Conservation (phyloP, 2,113 vertebrate genomes). For the Anoura caudifer region DNA sequence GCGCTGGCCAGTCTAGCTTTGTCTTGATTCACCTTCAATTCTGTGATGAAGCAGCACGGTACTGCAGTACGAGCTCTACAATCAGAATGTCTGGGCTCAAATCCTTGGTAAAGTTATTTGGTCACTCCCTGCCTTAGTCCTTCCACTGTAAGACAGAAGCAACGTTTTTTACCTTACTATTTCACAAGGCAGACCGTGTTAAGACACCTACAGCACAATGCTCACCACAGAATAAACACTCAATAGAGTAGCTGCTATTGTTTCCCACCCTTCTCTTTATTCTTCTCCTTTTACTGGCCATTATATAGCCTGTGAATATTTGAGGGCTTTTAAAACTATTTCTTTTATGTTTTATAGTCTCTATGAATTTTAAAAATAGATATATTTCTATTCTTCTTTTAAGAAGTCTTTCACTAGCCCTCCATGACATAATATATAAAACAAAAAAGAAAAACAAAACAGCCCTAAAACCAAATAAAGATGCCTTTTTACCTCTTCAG, state of each 20-base stretch:
- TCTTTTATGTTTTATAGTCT: not conserved
- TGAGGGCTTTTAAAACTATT: not conserved
- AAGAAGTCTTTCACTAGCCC: not conserved
- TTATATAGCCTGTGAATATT: not conserved
- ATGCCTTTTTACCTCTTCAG: not conserved
- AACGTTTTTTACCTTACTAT: not conserved
- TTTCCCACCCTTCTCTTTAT: not conserved
- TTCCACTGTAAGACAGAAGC: not conserved
- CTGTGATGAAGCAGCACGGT: not conserved
- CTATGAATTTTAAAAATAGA: not conserved
- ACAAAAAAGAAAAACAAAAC: not conserved
- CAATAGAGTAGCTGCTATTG: not conserved
- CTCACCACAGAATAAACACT: not conserved
- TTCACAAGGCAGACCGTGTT: not conserved
- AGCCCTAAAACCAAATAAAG: not conserved
- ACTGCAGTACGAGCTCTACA: not conserved
- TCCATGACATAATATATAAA: not conserved
- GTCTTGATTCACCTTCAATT: not conserved
- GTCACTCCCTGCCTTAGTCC: not conserved
- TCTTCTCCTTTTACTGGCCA: not conserved
- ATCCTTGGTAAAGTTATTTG: not conserved
- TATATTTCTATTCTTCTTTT: not conserved
- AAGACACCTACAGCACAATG: not conserved
- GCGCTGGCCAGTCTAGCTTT: not conserved
- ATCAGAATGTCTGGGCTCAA: not conserved